Evolutionary conservation across 2,113 vertebrate species (phyloP).

Genomic region (Murina feae): DNA sequence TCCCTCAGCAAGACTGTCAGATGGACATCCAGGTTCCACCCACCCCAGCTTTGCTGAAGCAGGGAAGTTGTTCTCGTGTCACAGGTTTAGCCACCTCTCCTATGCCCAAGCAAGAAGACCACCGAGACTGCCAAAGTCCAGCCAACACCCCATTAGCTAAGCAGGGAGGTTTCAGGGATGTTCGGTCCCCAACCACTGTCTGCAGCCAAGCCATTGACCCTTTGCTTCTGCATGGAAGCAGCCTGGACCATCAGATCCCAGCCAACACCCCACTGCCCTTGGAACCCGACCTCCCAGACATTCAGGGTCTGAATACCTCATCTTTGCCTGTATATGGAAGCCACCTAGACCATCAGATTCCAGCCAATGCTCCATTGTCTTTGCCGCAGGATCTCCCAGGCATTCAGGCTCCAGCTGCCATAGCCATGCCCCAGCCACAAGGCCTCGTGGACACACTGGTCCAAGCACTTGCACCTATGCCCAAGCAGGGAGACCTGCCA

Average conservation of each 20-base stretch:
- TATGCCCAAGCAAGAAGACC: background rate
- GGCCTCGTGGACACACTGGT: background rate
- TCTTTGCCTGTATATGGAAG: background rate
- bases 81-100: background rate
- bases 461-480: background rate
- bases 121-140: background rate
- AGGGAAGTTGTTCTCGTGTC: background rate
- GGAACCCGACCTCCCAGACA: background rate
- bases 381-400: background rate
- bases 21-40: background rate
- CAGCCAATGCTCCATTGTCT: rapidly evolving
- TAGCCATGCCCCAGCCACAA: background rate
- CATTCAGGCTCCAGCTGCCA: background rate
- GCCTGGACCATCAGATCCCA: background rate
- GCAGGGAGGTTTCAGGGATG: background rate
- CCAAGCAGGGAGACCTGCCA: background rate
- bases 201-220: background rate
- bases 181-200: slow-evolving; percentile 21
- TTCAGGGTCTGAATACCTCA: background rate
- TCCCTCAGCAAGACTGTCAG: background rate
- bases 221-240: background rate
- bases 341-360: background rate
- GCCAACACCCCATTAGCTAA: background rate
- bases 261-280: background rate
- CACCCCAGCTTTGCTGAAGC: background rate